phyloP scores from a whole-genome alignment of 1,140 invertebrate species.

The Latrodectus geometricus region DNA sequence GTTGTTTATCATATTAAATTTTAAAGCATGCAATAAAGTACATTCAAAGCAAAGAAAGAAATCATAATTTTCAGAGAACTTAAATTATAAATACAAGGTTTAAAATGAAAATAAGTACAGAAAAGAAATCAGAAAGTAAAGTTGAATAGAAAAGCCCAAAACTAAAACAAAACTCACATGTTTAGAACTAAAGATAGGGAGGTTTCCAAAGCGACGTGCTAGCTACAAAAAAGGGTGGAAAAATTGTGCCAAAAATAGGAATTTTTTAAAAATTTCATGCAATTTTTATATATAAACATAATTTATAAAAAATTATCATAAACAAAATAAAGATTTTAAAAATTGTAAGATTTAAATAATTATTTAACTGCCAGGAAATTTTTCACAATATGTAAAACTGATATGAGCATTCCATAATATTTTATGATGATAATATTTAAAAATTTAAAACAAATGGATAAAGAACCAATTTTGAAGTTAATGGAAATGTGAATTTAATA shows the following conservation, averaged over 20 bases:
- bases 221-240: constrained; percentile 41
- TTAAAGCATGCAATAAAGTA: background rate
- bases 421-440: no score
- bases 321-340: no score
- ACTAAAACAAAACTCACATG: constrained; percentile 51
- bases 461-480: no score
- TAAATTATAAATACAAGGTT: background rate
- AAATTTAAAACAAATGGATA: no score
- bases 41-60: background rate
- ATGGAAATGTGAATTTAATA: no score
- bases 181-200: constrained; percentile 59
- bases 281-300: background rate
- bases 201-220: constrained; percentile 52
- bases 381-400: no score
- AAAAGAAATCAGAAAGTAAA: background rate
- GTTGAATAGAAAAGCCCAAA: background rate
- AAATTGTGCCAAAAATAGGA: constrained; percentile 16
- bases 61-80: no score
- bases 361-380: no score
- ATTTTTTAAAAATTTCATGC: background rate
- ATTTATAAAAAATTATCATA: no score
- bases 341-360: no score
- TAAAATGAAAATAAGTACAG: background rate
- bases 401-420: no score
- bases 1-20: background rate